Evolutionary conservation across 2,797 vertebrate species (phyloP).

Genomic region (Spheniscus humboldti): DNA sequence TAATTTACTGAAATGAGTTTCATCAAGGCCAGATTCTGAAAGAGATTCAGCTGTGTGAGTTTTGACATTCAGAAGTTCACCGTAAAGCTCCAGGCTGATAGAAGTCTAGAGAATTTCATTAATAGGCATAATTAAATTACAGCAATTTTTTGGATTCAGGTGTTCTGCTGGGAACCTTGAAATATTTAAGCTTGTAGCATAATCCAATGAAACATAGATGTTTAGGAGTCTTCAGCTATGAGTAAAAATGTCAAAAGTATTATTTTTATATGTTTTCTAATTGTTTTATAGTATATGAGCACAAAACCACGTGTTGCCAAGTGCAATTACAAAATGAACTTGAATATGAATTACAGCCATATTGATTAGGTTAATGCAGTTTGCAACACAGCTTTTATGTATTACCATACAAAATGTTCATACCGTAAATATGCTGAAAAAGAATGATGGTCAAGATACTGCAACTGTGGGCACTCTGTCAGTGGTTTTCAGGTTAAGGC

Average conservation of each 20-base stretch:
- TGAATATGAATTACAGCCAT: conserved; percentile 38
- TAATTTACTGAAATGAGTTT: background rate
- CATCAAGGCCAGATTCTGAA: background rate
- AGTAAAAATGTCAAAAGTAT: conserved; percentile 16
- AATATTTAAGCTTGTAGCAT: background rate
- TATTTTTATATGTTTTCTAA: conserved; percentile 52
- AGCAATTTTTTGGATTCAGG: background rate
- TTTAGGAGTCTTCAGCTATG: background rate
- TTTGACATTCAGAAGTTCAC: background rate
- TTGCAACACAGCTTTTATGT: conserved; percentile 3
- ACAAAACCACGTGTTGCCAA: conserved; percentile 48
- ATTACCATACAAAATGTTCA: background rate
- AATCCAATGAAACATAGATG: background rate
- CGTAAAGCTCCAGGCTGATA: background rate
- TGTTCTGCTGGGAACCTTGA: background rate
- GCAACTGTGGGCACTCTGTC: background rate
- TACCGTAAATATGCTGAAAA: background rate
- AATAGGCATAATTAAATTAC: background rate
- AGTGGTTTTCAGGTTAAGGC: background rate
- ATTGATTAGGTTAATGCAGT: conserved; percentile 39
- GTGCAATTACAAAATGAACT: conserved; percentile 48
- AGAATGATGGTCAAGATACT: background rate
- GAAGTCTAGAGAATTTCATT: background rate
- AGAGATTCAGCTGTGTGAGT: background rate
- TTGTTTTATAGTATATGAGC: conserved; percentile 31